phyloP scores from a whole-genome alignment of 2,888 invertebrate genomes.

The Busseola fusca region DNA sequence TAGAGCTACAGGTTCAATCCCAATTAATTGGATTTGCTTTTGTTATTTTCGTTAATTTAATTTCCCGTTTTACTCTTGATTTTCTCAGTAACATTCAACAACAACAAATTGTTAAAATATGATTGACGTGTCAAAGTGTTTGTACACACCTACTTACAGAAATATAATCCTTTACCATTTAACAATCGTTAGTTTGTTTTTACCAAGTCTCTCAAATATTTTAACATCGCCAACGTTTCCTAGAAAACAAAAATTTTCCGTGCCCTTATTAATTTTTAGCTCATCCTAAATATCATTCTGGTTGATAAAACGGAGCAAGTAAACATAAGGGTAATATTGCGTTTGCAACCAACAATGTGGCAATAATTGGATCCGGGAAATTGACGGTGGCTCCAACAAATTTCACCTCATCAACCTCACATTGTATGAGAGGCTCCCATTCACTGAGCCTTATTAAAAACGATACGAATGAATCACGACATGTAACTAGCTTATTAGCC shows the following conservation, averaged over 20 bases:
- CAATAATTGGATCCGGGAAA: constrained; percentile 71
- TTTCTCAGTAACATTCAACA: not conserved
- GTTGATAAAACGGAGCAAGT: constrained; percentile 40
- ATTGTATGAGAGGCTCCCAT: constrained; percentile 57
- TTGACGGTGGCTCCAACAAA: constrained; percentile 66
- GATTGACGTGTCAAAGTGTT: not conserved
- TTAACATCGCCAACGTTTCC: not conserved
- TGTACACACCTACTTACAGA: not conserved
- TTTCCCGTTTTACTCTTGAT: not conserved
- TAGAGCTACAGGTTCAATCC: not conserved
- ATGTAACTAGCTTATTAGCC: constrained; percentile 48
- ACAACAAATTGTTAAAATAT: not conserved
- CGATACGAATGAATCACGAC: constrained; percentile 50
- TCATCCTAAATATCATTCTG: constrained; percentile 23
- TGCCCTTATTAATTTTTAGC: constrained; percentile 10
- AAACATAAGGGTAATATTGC: constrained; percentile 59
- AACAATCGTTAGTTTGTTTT: not conserved
- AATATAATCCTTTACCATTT: too few species aligned
- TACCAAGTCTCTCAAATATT: not conserved
- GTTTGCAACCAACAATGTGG: constrained; percentile 65
- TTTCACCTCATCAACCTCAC: constrained; percentile 66
- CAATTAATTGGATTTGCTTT: not conserved
- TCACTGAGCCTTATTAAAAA: constrained; percentile 60
- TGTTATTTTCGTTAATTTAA: not conserved
- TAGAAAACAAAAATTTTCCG: not conserved